Evolutionary conservation across 2,113 vertebrate genomes (phyloP), one percentile per base, ranked within the genome.

Genomic region (Chrysochloris asiatica): DNA sequence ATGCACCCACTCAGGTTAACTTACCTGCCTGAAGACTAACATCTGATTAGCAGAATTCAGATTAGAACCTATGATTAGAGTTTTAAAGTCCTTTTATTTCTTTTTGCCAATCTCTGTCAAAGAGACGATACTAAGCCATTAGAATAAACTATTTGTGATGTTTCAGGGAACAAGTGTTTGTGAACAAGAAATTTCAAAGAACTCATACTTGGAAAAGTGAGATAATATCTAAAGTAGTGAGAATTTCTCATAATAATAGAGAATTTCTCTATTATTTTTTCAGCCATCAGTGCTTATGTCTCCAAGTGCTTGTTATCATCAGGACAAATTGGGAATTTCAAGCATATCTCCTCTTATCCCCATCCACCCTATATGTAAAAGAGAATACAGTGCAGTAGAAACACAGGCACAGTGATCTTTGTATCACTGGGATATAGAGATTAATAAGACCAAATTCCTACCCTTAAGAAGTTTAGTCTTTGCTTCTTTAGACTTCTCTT

Each of bases 171-270:
- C 61, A 63, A 33, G 17, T 93, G 36, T 91, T 65, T 93, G 11
- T 91, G 52, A 83, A 50, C 61, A 83, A 82, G 14, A 88, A 90
- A 67, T 28, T 13, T 56, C 6, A 90, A 65, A 84, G 30, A 83
- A 92, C 52, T 14, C 28, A 75, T 73, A 61, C 13, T 90, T 83
- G 56, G 83, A 83, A 93, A 75, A 56, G 17, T 61, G 41, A 90
- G 63, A 85, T 73, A 52, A 3, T 36, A 45, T 86, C 3, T 56
- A 54, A 87, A 81, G 36, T 93, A 81, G 36, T 93, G 47, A 91
- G n/a, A 78, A 92, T 89, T 86, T 88, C 54, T 94, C 72, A 22
- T 54, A 61, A 79, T n/a, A 45, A 56, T 84, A 33, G 86, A 91
- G 86, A 73, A 61, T 67, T 86, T 43, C 3, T 36, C 86, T 30